Conservation (phyloP, 1,140 invertebrate genomes). For the Drosophila subobscura region DNA sequence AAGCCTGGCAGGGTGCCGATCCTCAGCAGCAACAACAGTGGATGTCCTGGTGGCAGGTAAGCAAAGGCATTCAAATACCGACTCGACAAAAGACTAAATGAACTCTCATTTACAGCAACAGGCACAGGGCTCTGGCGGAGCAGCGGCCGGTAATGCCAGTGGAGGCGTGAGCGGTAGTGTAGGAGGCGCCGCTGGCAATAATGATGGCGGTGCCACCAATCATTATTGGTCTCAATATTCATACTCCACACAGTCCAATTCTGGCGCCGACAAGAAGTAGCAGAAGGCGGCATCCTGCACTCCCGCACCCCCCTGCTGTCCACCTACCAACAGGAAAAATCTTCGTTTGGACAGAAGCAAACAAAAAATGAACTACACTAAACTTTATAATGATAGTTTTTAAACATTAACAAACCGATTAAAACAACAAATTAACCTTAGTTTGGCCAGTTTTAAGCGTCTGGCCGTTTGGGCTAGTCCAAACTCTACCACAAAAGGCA, state of each 20-base stretch:
- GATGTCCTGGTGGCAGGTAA: conserved; percentile 83
- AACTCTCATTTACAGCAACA: conserved; percentile 36
- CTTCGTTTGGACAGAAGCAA: conserved; percentile 23
- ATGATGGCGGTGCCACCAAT: conserved; percentile 76
- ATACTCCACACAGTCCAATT: conserved; percentile 78
- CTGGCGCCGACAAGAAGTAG: conserved; percentile 70
- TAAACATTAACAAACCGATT: conserved; percentile 44
- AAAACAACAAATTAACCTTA: conserved; percentile 55
- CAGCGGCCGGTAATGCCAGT: conserved; percentile 51
- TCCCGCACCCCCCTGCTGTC: conserved; percentile 8
- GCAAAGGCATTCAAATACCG: neutral
- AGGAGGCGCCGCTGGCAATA: conserved; percentile 49
- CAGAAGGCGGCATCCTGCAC: conserved; percentile 4
- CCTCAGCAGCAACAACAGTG: conserved; percentile 78
- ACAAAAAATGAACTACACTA: conserved; percentile 50
- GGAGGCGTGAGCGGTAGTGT: conserved; percentile 39
- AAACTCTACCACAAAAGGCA: conserved; percentile 26
- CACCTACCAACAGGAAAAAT: conserved; percentile 24
- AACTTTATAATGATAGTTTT: conserved; percentile 69
- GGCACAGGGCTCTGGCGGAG: conserved; percentile 50
- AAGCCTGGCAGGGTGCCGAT: conserved; percentile 75
- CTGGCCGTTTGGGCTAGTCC: conserved; percentile 33
- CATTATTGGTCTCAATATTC: conserved; percentile 83
- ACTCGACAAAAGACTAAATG: neutral
- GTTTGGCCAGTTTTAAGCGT: conserved; percentile 69